phyloP scores from a whole-genome alignment of 2,888 invertebrate genomes.

The Erpobdella octoculata region DNA sequence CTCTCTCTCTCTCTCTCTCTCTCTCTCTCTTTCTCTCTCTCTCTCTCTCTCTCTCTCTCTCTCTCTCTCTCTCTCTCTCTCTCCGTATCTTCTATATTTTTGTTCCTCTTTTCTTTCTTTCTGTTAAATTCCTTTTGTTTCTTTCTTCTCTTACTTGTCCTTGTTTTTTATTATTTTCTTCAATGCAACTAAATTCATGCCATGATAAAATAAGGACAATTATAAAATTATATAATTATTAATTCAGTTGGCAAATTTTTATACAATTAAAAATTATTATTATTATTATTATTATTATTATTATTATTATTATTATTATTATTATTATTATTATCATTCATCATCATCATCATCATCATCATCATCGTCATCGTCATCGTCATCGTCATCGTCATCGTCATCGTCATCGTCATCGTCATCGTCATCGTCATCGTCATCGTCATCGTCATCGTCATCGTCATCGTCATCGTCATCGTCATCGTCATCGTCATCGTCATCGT shows the following conservation, averaged over 20 bases:
- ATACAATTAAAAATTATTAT: no score
- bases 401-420: slow-evolving; percentile 12
- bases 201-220: no score
- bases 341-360: slow-evolving; percentile 7
- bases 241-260: no score
- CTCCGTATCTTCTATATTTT: no score
- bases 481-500: slow-evolving; percentile 10
- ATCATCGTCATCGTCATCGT: slow-evolving; percentile 19
- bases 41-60: slow-evolving; percentile 28
- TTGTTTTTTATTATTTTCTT: no score
- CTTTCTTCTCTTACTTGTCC: no score
- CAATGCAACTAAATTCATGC: no score
- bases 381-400: slow-evolving; percentile 11
- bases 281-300: not conserved
- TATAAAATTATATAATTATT: no score
- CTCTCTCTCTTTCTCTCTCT: slow-evolving; percentile 29
- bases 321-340: slow-evolving; percentile 13
- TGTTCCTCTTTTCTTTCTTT: no score
- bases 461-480: slow-evolving; percentile 13
- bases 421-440: slow-evolving; percentile 9
- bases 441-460: not conserved
- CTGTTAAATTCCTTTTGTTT: no score
- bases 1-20: slow-evolving; percentile 30
- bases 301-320: not conserved
- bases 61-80: slow-evolving; percentile 1